phyloP scores from a whole-genome alignment of 2,113 vertebrate species.

The Pteropus alecto region DNA sequence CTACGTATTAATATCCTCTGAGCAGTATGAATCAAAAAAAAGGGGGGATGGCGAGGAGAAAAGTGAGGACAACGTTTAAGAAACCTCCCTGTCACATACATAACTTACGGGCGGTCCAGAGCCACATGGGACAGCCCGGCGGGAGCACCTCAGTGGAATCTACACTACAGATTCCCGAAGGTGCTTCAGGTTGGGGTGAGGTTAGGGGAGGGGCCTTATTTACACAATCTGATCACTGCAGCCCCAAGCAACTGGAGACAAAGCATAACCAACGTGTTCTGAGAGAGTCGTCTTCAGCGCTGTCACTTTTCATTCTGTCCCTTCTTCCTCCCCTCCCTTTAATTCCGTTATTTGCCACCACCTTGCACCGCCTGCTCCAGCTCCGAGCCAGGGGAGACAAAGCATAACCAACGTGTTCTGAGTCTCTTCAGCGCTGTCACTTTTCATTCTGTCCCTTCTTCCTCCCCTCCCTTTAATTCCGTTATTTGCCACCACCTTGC shows the following conservation, averaged over 20 bases:
- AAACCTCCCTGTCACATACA: background rate
- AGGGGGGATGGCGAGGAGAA: too few species aligned
- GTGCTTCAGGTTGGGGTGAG: background rate
- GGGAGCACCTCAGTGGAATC: background rate
- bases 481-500: background rate
- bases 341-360: background rate
- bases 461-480: background rate
- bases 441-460: background rate
- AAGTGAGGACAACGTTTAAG: too few species aligned
- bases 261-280: background rate
- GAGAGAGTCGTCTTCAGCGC: background rate
- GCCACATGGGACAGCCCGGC: background rate
- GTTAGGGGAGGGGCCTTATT: background rate
- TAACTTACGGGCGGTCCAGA: background rate
- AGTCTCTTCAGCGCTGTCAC: background rate
- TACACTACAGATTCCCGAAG: background rate
- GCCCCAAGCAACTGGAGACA: background rate
- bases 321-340: background rate
- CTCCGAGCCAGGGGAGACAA: too few species aligned
- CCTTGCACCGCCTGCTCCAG: background rate
- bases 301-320: background rate
- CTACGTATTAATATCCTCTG: background rate
- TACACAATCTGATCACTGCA: rapidly evolving
- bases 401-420: background rate
- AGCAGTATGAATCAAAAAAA: background rate